phyloP scores from a whole-genome alignment of 2,113 vertebrate species.

The Prunella fulvescens region DNA sequence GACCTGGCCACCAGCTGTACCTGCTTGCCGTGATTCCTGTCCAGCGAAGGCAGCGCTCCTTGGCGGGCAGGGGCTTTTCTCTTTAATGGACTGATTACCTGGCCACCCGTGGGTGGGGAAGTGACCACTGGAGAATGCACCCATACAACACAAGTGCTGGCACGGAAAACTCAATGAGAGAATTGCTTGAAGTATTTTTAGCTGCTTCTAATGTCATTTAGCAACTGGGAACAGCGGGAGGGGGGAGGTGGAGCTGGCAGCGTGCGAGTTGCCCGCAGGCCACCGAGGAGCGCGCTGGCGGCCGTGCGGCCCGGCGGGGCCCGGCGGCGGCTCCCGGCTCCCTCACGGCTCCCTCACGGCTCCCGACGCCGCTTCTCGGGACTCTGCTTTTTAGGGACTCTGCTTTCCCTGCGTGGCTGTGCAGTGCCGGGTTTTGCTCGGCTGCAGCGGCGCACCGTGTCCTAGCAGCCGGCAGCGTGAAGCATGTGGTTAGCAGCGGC shows the following conservation, averaged over 20 bases:
- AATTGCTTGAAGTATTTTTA: constrained; percentile 44
- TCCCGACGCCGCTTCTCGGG: not conserved
- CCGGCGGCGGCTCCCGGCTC: not conserved
- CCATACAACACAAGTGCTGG: not conserved
- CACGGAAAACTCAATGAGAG: not conserved
- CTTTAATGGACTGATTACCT: not conserved
- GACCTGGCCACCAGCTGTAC: not conserved
- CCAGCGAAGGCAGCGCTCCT: accelerated
- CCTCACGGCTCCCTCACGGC: not conserved
- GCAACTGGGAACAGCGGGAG: not conserved
- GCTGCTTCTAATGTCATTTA: constrained; percentile 40
- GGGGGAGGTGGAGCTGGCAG: not conserved
- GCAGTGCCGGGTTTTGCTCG: constrained; percentile 17
- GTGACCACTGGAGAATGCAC: not conserved
- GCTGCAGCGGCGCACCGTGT: constrained; percentile 29
- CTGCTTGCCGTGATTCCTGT: not conserved
- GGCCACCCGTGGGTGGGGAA: not conserved
- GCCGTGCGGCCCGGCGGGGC: not conserved
- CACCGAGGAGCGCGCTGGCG: accelerated
- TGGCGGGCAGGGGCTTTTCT: not conserved
- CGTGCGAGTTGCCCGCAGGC: not conserved
- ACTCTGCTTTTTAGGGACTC: not conserved
- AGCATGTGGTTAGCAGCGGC: constrained; percentile 70
- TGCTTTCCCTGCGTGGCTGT: not conserved
- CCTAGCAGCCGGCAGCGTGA: constrained; percentile 50